Percentiles rank a stretch among this genome's conserved stretches.
These are phyloP conservation scores for Petrocephalus zakoni DNA, from an alignment of 2,113 vertebrate genomes.

Conservation along the genomic window DNA sequence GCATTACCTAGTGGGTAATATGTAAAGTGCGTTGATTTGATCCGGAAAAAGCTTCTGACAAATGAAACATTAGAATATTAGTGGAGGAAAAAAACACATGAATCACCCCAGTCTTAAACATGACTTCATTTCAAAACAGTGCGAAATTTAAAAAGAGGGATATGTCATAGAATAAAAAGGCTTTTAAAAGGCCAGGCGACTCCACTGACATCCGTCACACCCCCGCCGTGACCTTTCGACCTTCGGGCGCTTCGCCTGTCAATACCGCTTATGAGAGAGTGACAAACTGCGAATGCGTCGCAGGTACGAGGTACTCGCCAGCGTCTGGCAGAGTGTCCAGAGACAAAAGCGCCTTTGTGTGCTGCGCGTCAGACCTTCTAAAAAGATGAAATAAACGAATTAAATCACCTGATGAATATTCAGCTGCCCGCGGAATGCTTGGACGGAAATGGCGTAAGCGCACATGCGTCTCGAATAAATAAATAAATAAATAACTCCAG, in stretches of 20 bases:
- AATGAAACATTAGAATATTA: constrained; percentile 60
- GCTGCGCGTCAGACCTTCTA: constrained; percentile 25
- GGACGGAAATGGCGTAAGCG: constrained; percentile 31
- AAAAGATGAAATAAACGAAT: constrained; percentile 49
- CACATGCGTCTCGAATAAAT: constrained; percentile 24
- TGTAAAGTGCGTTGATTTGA: background rate
- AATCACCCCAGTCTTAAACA: constrained; percentile 44
- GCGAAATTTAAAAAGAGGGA: constrained; percentile 31
- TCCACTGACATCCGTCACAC: constrained; percentile 47
- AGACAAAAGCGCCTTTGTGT: constrained; percentile 47
- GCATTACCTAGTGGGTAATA: background rate
- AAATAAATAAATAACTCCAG: background rate
- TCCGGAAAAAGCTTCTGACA: constrained; percentile 34
- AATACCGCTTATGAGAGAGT: constrained; percentile 58
- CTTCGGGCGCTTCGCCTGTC: constrained; percentile 46
- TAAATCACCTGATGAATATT: constrained; percentile 57
- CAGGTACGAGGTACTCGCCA: constrained; percentile 51
- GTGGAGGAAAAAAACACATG: constrained; percentile 45
- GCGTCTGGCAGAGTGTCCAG: constrained; percentile 37
- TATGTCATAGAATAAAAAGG: constrained; percentile 51
- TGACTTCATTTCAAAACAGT: constrained; percentile 52
- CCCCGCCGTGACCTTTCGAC: constrained; percentile 16
- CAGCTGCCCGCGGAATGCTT: constrained; percentile 62
- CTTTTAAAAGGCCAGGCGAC: constrained; percentile 41
- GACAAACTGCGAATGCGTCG: constrained; percentile 49